Evolutionary conservation across 2,113 vertebrate species (phyloP), one percentile per base, ranked within the genome.

Genomic region (Phoxinus phoxinus): DNA sequence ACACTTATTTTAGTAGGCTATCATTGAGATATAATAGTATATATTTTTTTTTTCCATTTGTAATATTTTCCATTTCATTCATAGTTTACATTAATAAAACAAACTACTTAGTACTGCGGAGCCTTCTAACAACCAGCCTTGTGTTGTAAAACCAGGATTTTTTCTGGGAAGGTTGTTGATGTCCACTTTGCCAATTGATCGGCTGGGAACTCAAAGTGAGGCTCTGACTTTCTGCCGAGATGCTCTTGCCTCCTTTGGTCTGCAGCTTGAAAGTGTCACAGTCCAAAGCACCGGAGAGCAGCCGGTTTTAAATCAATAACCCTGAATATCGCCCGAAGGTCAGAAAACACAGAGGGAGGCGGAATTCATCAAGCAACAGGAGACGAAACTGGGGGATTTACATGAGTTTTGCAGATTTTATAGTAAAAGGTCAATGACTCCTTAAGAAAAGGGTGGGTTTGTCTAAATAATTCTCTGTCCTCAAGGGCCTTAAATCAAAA

Each of bases 191-290:
- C 51, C 63, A 72, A 73, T 63, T 67, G 56, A 84, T 75, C 80
- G 58, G 74, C 44, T 11, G 61, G 61, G 13, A 79, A 15, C 83
- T 65, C 32, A 59, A 58, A 53, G 86, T 48, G 80, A 37, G 53
- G 25, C 19, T 86, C 46, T 59, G 27, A 46, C 3, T 30, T 76
- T 73, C 19, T 63, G 23, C 82, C n/a, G 48, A 61, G 59, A 72
- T 75, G 73, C 37, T 79, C 56, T 58, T 23, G 30, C 51, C 27
- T 27, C 46, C 17, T 89, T 87, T 72, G 58, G 71, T 84, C 51
- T 83, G 69, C 25, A 48, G 82, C 48, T 32, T 87, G 59, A 86
- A 73, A 86, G 78, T 53, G 69, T 58, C 32, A 77, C 56, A 56
- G 71, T 69, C 56, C 35, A 77, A 74, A 67, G 59, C 80, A 23